These are phyloP conservation scores for Nansenia antarctica DNA, from an alignment of 2,113 vertebrate genomes.

Conservation along the genomic window DNA sequence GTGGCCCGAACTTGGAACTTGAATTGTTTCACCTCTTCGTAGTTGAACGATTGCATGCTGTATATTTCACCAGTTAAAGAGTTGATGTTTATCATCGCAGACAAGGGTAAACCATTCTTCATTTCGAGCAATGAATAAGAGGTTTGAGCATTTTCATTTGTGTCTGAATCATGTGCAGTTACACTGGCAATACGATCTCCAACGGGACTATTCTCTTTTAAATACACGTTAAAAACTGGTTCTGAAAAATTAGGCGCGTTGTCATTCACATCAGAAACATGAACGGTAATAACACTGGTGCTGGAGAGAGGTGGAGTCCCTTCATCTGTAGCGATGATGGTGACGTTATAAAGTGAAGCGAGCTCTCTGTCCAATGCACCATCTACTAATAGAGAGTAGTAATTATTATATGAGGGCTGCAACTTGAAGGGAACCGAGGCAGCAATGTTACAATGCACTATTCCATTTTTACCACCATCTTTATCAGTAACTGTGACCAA, in stretches of 20 bases:
- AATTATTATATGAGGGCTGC: slow-evolving; percentile 7
- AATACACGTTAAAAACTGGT: background rate
- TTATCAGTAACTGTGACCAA: slow-evolving; percentile 35
- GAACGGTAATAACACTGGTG: background rate
- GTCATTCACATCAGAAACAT: slow-evolving; percentile 8
- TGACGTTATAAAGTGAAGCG: background rate
- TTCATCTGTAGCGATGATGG: background rate
- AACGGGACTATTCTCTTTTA: slow-evolving; percentile 6
- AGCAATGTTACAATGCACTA: background rate
- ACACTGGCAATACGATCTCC: background rate
- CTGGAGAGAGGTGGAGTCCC: background rate
- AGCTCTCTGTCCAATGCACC: slow-evolving; percentile 52
- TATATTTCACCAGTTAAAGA: slow-evolving; percentile 64
- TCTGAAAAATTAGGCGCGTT: background rate
- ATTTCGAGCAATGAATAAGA: background rate
- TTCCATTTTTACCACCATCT: slow-evolving; percentile 53
- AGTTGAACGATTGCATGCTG: slow-evolving; percentile 77
- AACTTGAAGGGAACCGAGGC: slow-evolving; percentile 14
- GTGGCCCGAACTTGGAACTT: slow-evolving; percentile 74
- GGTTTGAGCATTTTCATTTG: background rate
- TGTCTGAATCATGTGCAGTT: background rate
- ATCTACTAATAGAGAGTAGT: slow-evolving; percentile 23
- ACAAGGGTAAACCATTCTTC: background rate
- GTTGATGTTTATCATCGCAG: background rate
- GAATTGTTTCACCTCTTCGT: slow-evolving; percentile 74